phyloP scores from a whole-genome alignment of 2,113 vertebrate genomes.

The Rhynchopsitta pachyrhyncha region DNA sequence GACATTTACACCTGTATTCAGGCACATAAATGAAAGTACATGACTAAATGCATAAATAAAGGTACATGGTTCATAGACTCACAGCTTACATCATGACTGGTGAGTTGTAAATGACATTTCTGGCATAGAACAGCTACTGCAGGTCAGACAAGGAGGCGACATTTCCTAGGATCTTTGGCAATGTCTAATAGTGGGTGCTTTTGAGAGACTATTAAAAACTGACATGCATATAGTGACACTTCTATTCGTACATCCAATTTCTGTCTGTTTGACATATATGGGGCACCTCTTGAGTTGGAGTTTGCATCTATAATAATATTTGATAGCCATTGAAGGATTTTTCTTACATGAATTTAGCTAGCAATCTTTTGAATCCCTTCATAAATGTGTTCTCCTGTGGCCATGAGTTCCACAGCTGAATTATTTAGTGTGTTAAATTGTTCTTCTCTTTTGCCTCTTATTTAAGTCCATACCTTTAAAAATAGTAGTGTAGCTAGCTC shows the following conservation, averaged over 20 bases:
- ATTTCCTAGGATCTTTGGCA: neutral
- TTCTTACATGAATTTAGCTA: neutral
- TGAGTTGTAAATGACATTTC: neutral
- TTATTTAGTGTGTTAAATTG: slow-evolving; percentile 13
- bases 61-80: neutral
- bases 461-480: neutral
- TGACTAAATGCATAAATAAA: neutral
- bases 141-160: neutral
- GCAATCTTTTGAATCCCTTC: neutral
- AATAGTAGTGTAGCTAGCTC: neutral
- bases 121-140: neutral
- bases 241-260: neutral
- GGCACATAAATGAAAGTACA: neutral
- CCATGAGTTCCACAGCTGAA: neutral
- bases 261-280: neutral
- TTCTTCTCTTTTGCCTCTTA: neutral
- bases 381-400: neutral
- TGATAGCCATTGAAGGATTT: neutral
- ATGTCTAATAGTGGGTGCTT: neutral
- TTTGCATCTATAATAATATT: neutral
- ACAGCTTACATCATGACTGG: neutral
- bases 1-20: neutral
- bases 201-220: neutral
- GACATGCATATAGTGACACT: neutral
- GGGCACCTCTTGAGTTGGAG: neutral